Conservation (phyloP, 2,113 vertebrate genomes). For the Limanda limanda region DNA sequence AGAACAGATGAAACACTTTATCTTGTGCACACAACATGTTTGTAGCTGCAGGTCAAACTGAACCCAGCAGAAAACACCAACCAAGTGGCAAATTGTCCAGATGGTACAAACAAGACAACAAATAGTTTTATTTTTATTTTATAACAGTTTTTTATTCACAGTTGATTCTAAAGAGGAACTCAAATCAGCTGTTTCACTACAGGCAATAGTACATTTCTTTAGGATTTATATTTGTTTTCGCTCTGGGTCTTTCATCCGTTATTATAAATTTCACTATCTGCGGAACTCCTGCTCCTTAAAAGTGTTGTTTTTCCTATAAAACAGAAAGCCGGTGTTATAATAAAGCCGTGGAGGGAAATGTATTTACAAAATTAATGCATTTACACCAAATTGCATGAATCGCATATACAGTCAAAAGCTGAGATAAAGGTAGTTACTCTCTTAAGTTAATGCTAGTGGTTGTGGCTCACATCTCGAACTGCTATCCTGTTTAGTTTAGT, state of each 20-base stretch:
- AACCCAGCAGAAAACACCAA: conserved; percentile 9
- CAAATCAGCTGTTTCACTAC: neutral
- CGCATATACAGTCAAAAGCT: no score
- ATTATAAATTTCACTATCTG: neutral
- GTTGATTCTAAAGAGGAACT: neutral
- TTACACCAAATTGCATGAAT: no score
- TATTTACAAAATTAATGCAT: no score
- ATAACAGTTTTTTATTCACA: neutral
- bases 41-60: conserved; percentile 33
- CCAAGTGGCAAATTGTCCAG: conserved; percentile 25
- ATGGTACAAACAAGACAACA: conserved; percentile 26
- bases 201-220: neutral
- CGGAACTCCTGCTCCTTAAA: no score
- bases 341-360: no score
- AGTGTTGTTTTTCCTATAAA: no score
- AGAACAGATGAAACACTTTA: conserved; percentile 26
- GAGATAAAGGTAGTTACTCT: no score
- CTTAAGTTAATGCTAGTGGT: no score
- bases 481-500: no score
- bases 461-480: no score
- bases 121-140: neutral
- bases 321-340: no score
- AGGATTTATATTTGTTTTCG: neutral
- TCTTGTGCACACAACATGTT: conserved; percentile 7
- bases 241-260: neutral